phyloP scores from a whole-genome alignment of 2,797 vertebrate species.

The Anomalospiza imberbis region DNA sequence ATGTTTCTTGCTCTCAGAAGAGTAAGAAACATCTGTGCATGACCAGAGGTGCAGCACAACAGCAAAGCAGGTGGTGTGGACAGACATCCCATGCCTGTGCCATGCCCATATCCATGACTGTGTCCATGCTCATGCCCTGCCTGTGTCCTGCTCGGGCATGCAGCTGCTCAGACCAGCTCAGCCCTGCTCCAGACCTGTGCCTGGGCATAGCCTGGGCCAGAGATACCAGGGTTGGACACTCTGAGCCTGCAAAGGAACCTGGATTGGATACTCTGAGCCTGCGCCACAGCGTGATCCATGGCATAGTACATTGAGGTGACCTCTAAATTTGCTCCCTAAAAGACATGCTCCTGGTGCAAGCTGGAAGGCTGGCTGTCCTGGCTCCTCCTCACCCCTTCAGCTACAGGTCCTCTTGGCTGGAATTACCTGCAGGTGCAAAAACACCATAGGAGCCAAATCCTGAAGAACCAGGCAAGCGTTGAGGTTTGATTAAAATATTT shows the following conservation, averaged over 20 bases:
- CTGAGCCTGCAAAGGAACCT: background rate
- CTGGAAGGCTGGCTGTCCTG: background rate
- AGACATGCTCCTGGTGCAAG: background rate
- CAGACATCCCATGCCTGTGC: fast-evolving
- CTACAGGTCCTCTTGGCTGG: background rate
- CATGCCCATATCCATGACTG: fast-evolving
- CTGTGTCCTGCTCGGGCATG: fast-evolving
- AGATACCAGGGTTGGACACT: background rate
- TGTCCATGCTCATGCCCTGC: background rate
- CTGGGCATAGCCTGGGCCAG: fast-evolving
- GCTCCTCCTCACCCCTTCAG: background rate
- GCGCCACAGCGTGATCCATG: fast-evolving
- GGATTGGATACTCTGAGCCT: background rate
- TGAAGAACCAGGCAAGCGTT: background rate
- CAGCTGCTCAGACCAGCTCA: background rate
- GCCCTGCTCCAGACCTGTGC: background rate
- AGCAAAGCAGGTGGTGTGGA: background rate
- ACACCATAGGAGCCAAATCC: background rate
- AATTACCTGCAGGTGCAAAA: background rate
- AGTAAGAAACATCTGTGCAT: too few relatives aligned
- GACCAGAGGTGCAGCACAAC: background rate
- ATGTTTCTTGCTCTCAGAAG: background rate
- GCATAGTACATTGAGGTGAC: fast-evolving
- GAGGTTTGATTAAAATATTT: background rate
- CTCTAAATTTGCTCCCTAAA: background rate